Evolutionary conservation across 2,888 invertebrate species (phyloP).

Genomic region (Villa cingulata): DNA sequence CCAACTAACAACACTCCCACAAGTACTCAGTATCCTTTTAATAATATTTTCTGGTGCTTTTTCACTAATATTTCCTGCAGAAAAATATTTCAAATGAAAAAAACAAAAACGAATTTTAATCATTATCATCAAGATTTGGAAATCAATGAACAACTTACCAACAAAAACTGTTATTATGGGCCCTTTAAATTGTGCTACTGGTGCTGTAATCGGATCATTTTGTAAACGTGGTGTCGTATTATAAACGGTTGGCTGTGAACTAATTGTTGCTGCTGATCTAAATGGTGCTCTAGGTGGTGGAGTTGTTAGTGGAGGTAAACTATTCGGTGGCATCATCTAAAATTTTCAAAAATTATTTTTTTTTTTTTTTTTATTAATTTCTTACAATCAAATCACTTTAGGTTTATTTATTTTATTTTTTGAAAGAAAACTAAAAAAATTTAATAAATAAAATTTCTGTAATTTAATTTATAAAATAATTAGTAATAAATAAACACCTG

Average conservation of each 20-base stretch:
- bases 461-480: too few relatives aligned
- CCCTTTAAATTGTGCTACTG: slow-evolving; percentile 41
- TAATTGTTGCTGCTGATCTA: slow-evolving; percentile 37
- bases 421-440: too few relatives aligned
- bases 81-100: slow-evolving; percentile 11
- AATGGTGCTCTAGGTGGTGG: slow-evolving; percentile 31
- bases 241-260: slow-evolving; percentile 35
- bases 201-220: slow-evolving; percentile 18
- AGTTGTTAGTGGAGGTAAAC: slow-evolving; percentile 32
- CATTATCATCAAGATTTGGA: not conserved
- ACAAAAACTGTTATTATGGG: slow-evolving; percentile 96
- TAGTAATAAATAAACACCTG: too few relatives aligned
- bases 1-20: slow-evolving; percentile 93
- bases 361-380: too few relatives aligned
- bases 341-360: too few relatives aligned
- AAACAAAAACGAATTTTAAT: not conserved
- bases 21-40: slow-evolving; percentile 77
- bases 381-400: too few relatives aligned
- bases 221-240: slow-evolving; percentile 19
- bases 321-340: slow-evolving; percentile 42
- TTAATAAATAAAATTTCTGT: too few relatives aligned
- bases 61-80: slow-evolving; percentile 72
- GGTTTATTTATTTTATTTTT: too few relatives aligned
- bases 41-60: slow-evolving; percentile 92
- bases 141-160: slow-evolving; percentile 40